These are phyloP conservation scores for Drosophila obscura DNA, from an alignment of 1,140 invertebrate genomes.

Conservation along the genomic window DNA sequence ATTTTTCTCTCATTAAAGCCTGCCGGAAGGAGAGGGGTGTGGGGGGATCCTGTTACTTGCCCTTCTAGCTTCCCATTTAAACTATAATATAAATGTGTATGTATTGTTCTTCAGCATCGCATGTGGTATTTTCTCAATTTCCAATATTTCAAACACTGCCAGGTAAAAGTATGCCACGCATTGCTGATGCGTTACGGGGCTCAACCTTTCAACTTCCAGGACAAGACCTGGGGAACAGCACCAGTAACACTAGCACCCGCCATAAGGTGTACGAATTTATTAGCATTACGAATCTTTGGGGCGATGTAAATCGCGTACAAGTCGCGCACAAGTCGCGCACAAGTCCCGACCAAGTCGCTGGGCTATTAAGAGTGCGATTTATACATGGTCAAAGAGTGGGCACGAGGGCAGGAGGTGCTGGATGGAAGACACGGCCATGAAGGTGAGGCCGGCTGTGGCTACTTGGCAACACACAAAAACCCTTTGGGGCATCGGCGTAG, in stretches of 20 bases:
- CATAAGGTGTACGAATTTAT: conserved; percentile 75
- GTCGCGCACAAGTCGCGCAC: conserved; percentile 9
- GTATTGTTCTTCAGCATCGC: too few species aligned
- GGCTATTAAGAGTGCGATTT: background rate
- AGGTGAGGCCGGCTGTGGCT: conserved; percentile 39
- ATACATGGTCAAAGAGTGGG: conserved; percentile 13
- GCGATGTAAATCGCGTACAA: conserved; percentile 67
- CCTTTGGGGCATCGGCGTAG: conserved; percentile 57
- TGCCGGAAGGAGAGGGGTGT: too few species aligned
- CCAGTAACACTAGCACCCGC: background rate
- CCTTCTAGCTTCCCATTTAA: too few species aligned
- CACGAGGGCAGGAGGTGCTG: background rate
- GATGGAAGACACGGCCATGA: conserved; percentile 40
- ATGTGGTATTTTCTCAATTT: background rate
- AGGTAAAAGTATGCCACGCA: conserved; percentile 12
- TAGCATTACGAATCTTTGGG: conserved; percentile 78
- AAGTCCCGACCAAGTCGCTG: too few species aligned
- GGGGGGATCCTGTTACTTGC: too few species aligned
- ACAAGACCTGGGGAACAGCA: conserved; percentile 19
- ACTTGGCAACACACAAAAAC: conserved; percentile 47
- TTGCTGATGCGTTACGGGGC: conserved; percentile 9
- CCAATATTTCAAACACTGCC: conserved; percentile 10
- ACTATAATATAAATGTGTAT: too few species aligned
- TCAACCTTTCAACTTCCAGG: conserved; percentile 32
- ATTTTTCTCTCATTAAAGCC: too few species aligned